phyloP scores from a whole-genome alignment of 2,113 vertebrate species.

The Onychostruthus taczanowskii region DNA sequence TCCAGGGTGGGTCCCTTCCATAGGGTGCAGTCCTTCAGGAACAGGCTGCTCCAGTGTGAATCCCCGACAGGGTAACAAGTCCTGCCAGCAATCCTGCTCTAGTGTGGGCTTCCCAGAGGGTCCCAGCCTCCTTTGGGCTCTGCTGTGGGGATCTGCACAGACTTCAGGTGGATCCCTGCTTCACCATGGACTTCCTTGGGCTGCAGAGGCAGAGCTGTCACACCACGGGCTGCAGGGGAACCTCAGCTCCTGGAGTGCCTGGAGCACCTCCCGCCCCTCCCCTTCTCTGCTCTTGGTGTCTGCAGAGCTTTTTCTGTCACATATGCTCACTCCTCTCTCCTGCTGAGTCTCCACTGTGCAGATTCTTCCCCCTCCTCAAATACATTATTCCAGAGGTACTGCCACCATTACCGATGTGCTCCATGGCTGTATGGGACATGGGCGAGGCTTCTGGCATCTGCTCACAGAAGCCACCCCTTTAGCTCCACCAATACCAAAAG shows the following conservation, averaged over 20 bases:
- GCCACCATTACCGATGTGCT: fast-evolving
- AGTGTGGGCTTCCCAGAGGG: not conserved
- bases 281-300: not conserved
- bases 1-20: not conserved
- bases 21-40: not conserved
- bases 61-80: no score
- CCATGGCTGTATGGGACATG: fast-evolving
- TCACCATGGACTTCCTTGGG: not conserved
- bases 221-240: fast-evolving
- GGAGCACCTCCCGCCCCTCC: not conserved
- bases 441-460: not conserved
- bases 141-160: fast-evolving
- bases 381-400: no score
- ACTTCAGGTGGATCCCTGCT: not conserved
- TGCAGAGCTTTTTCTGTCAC: not conserved
- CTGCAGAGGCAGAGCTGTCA: not conserved
- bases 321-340: not conserved
- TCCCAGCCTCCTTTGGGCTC: not conserved
- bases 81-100: not conserved
- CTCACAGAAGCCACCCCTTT: not conserved
- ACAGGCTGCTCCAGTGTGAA: not conserved
- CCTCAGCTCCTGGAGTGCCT: not conserved
- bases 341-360: not conserved
- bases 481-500: not conserved
- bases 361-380: not conserved